Evolutionary conservation across 1,140 invertebrate species (phyloP), one percentile per base, ranked within the genome.

Genomic region (Halictus rubicundus): DNA sequence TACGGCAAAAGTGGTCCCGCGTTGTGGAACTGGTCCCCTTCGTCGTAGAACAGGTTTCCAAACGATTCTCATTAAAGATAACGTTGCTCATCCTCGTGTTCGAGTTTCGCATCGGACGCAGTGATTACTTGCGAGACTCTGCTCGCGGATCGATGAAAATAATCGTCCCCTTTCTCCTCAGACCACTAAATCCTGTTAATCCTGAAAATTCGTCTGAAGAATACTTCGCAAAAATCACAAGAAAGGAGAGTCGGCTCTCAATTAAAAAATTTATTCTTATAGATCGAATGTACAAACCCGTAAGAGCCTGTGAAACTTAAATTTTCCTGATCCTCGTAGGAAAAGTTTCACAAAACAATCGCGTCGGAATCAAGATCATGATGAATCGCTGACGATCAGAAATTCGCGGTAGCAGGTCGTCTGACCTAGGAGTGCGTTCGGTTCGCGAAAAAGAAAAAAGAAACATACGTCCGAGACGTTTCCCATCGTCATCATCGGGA

Each of bases 21-120:
- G 42, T 46, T 46, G 12, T 46, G 42, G 10, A 32, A 46, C 42
- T 12, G 42, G 42, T 32, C 70, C 39, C 60, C 25, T 37, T 23
- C 39, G 46, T 21, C 19, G 49, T 6, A 1, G 46, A 74, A 74
- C 72, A 54, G 63, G 72, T 74, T 74, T 21, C 12, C 32, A 7
- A 66, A 52, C 27, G 72, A 74, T 74, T 66, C 72, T 57, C 72
- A 25, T 74, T 57, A 54, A 54, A 42, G 72, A 66, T 74, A 57
- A 52, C 23, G 25, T 32, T n/a, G 46, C 52, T 60, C 37, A 19
- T 60, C 68, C 39, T 70, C 59, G 23, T 7, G 21, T 16, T 27
- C 12, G 66, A 52, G 42, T 54, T 32, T 49, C 25, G n/a, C 65
- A 46, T 23, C 16, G 2, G 12, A 14, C 39, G 9, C 64, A 2